A percentile compares a stretch with the other conserved stretches of the same genome.
These are phyloP conservation scores for Trichechus manatus DNA, from an alignment of 2,113 vertebrate species.

Conservation along the genomic window DNA sequence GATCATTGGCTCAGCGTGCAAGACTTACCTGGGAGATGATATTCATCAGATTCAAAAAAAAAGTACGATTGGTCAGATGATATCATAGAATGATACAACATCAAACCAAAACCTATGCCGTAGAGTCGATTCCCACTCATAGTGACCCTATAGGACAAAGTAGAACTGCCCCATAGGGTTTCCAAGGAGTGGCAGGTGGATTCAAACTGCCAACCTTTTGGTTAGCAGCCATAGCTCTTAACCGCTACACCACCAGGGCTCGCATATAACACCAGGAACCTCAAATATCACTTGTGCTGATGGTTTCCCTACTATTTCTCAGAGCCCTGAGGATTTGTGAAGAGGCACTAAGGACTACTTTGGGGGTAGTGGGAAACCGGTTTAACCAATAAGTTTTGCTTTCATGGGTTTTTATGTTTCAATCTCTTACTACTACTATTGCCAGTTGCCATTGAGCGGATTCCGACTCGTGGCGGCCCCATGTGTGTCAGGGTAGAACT, in stretches of 20 bases:
- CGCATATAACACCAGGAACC: neutral
- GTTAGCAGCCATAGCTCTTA: too few relatives aligned
- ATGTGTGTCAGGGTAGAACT: neutral
- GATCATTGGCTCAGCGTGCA: too few relatives aligned
- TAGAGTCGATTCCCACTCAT: too few relatives aligned
- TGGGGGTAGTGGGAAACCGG: accelerated
- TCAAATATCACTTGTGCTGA: neutral
- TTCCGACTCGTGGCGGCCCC: neutral
- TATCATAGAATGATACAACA: neutral
- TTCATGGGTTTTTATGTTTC: neutral
- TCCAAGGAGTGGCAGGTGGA: too few relatives aligned
- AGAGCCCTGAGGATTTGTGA: neutral
- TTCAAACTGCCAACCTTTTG: too few relatives aligned
- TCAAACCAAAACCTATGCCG: too few relatives aligned
- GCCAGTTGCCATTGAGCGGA: neutral
- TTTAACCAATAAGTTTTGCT: neutral
- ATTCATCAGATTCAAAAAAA: neutral
- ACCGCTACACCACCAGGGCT: too few relatives aligned
- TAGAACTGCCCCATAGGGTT: too few relatives aligned
- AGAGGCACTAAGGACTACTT: neutral
- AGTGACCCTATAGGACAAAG: too few relatives aligned
- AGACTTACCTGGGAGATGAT: neutral
- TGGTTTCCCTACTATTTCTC: neutral
- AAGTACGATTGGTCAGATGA: neutral
- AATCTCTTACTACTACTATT: neutral